Conservation (phyloP, 1,140 invertebrate species). For the Chlorops oryzae region DNA sequence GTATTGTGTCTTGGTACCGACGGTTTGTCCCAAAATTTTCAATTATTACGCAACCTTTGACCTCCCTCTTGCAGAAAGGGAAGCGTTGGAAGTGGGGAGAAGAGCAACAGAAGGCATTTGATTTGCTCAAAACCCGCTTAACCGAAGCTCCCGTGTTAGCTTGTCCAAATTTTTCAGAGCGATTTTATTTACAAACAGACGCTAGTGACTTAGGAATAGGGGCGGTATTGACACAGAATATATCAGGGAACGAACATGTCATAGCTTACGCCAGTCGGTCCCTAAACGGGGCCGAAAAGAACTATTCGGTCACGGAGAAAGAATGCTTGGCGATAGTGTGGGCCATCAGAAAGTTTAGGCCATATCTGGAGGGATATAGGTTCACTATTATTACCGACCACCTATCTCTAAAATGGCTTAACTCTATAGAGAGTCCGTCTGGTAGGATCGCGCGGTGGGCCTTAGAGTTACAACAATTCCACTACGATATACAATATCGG, state of each 20-base stretch:
- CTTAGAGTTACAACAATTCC: not conserved
- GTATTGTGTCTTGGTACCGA: slow-evolving; percentile 8
- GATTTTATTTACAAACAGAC: slow-evolving; percentile 15
- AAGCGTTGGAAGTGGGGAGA: not conserved
- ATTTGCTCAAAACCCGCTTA: not conserved
- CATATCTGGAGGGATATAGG: slow-evolving; percentile 1
- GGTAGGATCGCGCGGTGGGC: not conserved
- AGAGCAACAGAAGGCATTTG: slow-evolving; percentile 3
- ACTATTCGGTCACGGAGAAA: slow-evolving; percentile 6
- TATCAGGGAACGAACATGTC: slow-evolving; percentile 7
- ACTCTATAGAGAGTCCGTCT: too few relatives aligned
- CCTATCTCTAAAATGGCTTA: not conserved
- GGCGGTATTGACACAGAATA: slow-evolving; percentile 23
- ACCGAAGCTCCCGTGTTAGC: slow-evolving; percentile 5
- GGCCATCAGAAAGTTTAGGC: slow-evolving; percentile 7
- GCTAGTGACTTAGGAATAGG: slow-evolving; percentile 27
- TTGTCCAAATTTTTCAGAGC: slow-evolving; percentile 7
- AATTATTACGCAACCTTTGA: not conserved
- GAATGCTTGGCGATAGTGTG: slow-evolving; percentile 9
- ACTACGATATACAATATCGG: not conserved
- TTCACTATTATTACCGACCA: slow-evolving; percentile 1
- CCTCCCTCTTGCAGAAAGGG: not conserved
- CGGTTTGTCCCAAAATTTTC: slow-evolving; percentile 4
- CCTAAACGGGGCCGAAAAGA: slow-evolving; percentile 4
- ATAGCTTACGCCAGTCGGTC: slow-evolving; percentile 10